These are phyloP conservation scores for Ochotona curzoniae DNA, from an alignment of 2,113 vertebrate species.

Conservation along the genomic window DNA sequence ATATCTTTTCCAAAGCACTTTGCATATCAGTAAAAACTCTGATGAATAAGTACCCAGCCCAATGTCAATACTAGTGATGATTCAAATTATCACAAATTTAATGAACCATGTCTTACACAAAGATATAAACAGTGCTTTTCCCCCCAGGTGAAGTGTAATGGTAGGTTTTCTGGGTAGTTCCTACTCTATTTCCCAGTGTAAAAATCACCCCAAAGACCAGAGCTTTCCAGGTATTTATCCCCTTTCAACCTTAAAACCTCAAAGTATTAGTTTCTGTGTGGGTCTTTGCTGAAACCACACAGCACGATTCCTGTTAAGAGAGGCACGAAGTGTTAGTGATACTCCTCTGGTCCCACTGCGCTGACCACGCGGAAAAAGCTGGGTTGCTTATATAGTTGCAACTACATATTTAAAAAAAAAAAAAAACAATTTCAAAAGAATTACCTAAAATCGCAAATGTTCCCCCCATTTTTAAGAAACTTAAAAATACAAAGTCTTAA, in stretches of 20 bases:
- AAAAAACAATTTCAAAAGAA: conserved; percentile 25
- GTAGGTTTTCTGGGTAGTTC: neutral
- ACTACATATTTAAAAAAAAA: conserved; percentile 16
- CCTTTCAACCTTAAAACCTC: neutral
- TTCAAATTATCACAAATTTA: conserved; percentile 38
- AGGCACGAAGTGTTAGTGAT: neutral
- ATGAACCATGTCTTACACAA: neutral
- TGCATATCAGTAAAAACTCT: conserved; percentile 13
- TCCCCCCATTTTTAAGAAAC: conserved; percentile 23
- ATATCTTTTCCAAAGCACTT: conserved; percentile 47
- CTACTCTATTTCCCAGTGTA: neutral
- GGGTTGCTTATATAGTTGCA: neutral
- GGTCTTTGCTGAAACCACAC: conserved; percentile 3
- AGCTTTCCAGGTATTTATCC: neutral
- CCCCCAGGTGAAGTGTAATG: neutral
- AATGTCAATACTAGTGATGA: neutral
- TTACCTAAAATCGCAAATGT: conserved; percentile 14
- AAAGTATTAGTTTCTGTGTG: neutral
- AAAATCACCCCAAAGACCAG: neutral
- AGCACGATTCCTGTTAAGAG: neutral
- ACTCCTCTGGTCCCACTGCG: neutral
- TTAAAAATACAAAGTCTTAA: conserved; percentile 29
- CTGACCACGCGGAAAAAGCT: neutral
- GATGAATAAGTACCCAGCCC: conserved; percentile 6
- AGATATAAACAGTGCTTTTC: conserved; percentile 1